These are phyloP conservation scores for Nautilus pompilius DNA, from an alignment of 1,140 invertebrate genomes.

Conservation along the genomic window DNA sequence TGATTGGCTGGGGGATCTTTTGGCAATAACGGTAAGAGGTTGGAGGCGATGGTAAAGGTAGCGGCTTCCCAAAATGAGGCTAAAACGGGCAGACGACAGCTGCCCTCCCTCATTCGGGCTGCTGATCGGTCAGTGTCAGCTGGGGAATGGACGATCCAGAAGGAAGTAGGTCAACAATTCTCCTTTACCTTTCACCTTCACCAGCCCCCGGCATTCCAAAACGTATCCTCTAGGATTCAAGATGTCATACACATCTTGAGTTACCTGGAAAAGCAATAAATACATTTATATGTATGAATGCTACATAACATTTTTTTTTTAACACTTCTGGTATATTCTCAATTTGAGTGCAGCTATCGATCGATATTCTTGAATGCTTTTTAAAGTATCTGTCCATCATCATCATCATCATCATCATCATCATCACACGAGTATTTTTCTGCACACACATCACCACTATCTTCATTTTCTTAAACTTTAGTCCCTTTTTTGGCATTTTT, in stretches of 20 bases:
- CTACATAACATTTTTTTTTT: no score
- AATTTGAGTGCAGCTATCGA: no score
- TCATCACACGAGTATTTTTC: no score
- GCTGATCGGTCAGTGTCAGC: neutral
- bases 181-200: slow-evolving; percentile 92
- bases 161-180: slow-evolving; percentile 88
- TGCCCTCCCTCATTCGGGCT: neutral
- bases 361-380: no score
- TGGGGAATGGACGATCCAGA: slow-evolving; percentile 63
- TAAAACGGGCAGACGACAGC: neutral
- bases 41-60: neutral
- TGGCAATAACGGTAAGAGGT: neutral
- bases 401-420: no score
- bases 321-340: no score
- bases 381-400: no score
- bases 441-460: no score
- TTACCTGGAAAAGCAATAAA: slow-evolving; percentile 59
- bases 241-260: slow-evolving; percentile 85
- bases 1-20: no score
- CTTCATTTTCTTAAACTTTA: no score
- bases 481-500: no score
- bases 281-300: neutral
- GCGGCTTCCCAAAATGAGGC: neutral
- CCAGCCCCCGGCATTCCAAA: slow-evolving; percentile 81
- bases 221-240: slow-evolving; percentile 69